phyloP scores from a whole-genome alignment of 2,888 invertebrate genomes.

The Apodemia mormo region DNA sequence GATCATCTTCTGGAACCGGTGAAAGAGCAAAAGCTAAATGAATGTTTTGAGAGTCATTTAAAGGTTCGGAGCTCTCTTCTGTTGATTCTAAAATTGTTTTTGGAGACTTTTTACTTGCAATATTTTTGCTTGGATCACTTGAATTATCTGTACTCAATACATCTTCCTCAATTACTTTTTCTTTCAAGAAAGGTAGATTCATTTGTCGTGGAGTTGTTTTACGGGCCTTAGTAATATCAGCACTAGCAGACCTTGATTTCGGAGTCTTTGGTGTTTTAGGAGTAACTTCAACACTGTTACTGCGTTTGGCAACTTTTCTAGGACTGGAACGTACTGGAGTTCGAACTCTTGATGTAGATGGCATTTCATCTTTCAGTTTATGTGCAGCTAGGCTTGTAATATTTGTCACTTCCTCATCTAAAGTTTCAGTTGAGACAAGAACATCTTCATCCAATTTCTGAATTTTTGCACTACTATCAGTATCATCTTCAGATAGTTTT shows the following conservation, averaged over 20 bases:
- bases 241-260: slow-evolving; percentile 65
- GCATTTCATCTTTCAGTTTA: slow-evolving; percentile 50
- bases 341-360: slow-evolving; percentile 58
- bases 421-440: slow-evolving; percentile 52
- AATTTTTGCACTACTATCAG: slow-evolving; percentile 56
- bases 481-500: slow-evolving; percentile 57
- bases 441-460: slow-evolving; percentile 59
- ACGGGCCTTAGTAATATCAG: slow-evolving; percentile 53
- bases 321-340: slow-evolving; percentile 64
- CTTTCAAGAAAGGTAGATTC: slow-evolving; percentile 43
- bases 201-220: slow-evolving; percentile 53
- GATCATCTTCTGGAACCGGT: slow-evolving; percentile 51
- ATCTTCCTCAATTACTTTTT: slow-evolving; percentile 37
- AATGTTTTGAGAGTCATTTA: slow-evolving; percentile 71
- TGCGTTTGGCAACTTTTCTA: slow-evolving; percentile 57
- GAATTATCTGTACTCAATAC: slow-evolving; percentile 41
- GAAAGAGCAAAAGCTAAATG: slow-evolving; percentile 63
- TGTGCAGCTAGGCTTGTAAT: slow-evolving; percentile 54
- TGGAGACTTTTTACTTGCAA: slow-evolving; percentile 53
- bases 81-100: slow-evolving; percentile 52
- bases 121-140: slow-evolving; percentile 54
- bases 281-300: slow-evolving; percentile 64
- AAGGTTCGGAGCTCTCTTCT: slow-evolving; percentile 54
- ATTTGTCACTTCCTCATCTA: slow-evolving; percentile 67
- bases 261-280: slow-evolving; percentile 64